Conservation (phyloP, 2,113 vertebrate genomes). For the Nymphicus hollandicus region DNA sequence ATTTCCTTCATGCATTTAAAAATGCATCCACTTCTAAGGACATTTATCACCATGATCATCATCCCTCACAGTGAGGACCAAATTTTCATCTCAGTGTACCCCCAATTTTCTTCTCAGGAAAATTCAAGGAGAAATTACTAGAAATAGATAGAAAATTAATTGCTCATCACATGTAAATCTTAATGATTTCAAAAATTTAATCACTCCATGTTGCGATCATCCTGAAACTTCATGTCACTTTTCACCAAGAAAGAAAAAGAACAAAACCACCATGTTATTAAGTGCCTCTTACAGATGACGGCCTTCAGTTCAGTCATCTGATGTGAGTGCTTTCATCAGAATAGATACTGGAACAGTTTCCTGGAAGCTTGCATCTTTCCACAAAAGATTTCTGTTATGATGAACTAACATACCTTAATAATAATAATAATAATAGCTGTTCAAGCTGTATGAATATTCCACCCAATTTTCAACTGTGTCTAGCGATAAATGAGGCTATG, state of each 20-base stretch:
- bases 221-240: not conserved
- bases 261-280: not conserved
- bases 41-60: not conserved
- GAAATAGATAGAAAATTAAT: not conserved
- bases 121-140: not conserved
- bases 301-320: not conserved
- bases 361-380: not conserved
- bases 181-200: not conserved
- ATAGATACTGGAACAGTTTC: not conserved
- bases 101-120: not conserved
- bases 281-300: not conserved
- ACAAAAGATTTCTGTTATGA: not conserved
- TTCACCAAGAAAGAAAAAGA: not conserved
- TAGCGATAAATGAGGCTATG: not conserved
- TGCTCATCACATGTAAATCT: not conserved
- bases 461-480: not conserved
- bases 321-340: not conserved
- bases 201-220: rapidly evolving
- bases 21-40: not conserved
- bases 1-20: slow-evolving; percentile 37
- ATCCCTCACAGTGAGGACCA: not conserved
- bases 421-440: too few relatives aligned
- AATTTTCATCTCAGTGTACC: not conserved
- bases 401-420: not conserved
- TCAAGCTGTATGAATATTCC: not conserved